Base-by-base conservation (phyloP, 2,113 vertebrate species). In the Hippolais icterina region DNA sequence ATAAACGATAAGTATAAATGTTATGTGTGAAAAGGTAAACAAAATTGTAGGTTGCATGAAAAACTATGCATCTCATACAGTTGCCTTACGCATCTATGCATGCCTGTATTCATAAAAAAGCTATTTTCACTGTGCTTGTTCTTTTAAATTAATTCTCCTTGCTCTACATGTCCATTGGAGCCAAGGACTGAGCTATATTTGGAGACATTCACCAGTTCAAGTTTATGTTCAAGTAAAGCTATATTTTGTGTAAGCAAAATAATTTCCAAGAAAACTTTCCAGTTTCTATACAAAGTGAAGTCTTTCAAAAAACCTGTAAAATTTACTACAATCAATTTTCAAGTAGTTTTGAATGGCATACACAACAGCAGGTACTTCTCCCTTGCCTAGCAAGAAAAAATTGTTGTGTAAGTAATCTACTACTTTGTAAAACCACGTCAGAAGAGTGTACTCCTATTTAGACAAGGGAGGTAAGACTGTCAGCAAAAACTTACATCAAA, bases 121-220 rank as follows among this genome's bases (percentile, higher is more conserved):
- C 18, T 76, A 25, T 66, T 71, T 74, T 37, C 28, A 82, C 6
- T 35, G 9, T 54, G 81, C 41, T 56, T 44, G 4, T 53, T 41
- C 33, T 63, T 93, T 65, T 33, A 60, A 68, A 44, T 74, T 65
- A 81, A 37, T 65, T 89, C 8, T 22, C 16, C 31, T 77, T 74
- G 20, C 29, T 49, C 46, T n/a, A 14, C 2, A 37, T 1, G 0
- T 29, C 46, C 12, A 56, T 15, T 4, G 2, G 23, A 83, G 44
- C 6, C 57, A 84, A 87, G 13, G 33, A 82, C 37, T 20, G 24
- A 86, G 41, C 15, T 39, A 5, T 21, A 50, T 80, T 76, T 88
- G 72, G 66, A 80, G 93, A 80, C 35, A 42, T 2, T 59, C 49
- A 63, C 11, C 66, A 69, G 41, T 44, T 80, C 31, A 72, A 61